These are phyloP conservation scores for Agrotis ipsilon DNA, from an alignment of 2,888 invertebrate genomes.

Conservation along the genomic window DNA sequence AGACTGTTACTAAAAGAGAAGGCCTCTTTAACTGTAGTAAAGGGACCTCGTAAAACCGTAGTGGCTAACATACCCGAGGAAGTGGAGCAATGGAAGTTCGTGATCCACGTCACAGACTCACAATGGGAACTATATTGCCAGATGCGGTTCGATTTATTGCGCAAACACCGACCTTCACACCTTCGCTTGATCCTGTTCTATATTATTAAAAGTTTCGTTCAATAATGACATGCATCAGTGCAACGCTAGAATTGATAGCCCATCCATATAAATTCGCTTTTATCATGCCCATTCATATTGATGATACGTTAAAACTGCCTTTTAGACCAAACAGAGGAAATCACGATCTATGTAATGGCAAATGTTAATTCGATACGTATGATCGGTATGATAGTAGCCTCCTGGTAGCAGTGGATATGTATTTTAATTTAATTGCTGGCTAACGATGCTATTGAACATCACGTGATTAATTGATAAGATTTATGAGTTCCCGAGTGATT, in stretches of 20 bases:
- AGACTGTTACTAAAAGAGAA: conserved; percentile 62
- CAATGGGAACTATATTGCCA: conserved; percentile 81
- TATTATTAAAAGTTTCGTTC: conserved; percentile 59
- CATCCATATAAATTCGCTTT: conserved; percentile 49
- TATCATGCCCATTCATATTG: conserved; percentile 53
- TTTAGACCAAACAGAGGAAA: conserved; percentile 53
- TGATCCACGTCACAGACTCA: conserved; percentile 79
- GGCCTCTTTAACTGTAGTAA: conserved; percentile 63
- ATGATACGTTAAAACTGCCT: conserved; percentile 46
- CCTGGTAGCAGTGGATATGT: conserved; percentile 31
- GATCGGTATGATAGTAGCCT: conserved; percentile 7
- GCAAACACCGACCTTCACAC: conserved; percentile 80
- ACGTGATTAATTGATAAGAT: conserved; percentile 58
- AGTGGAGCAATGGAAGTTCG: conserved; percentile 77
- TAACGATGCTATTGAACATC: conserved; percentile 42
- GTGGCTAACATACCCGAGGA: conserved; percentile 68
- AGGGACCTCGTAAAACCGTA: conserved; percentile 64
- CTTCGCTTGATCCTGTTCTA: conserved; percentile 75
- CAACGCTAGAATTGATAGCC: conserved; percentile 53
- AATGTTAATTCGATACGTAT: conserved; percentile 42
- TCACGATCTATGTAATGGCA: conserved; percentile 45
- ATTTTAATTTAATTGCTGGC: conserved; percentile 31
- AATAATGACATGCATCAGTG: conserved; percentile 49
- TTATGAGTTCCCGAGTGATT: conserved; percentile 41
- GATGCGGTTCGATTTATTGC: conserved; percentile 80